Evolutionary conservation across 2,888 invertebrate species (phyloP).

Genomic region (Incurvaria masculella): DNA sequence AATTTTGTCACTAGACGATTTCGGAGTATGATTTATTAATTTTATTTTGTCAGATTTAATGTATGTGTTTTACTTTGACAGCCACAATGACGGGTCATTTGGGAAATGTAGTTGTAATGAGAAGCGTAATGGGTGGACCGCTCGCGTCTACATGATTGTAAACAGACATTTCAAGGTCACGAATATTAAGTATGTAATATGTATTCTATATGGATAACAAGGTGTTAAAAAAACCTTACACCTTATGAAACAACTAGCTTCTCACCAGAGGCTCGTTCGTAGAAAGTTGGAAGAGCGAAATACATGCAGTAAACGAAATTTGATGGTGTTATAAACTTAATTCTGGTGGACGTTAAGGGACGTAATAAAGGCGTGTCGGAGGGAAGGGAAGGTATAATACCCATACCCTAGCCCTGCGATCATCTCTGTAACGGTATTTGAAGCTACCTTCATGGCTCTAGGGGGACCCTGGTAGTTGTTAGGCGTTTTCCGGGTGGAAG

Average conservation of each 20-base stretch:
- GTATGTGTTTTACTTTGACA: slow-evolving; percentile 39
- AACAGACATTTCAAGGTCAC: no score
- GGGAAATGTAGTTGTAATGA: neutral
- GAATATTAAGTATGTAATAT: no score
- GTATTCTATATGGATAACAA: no score
- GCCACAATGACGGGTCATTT: slow-evolving; percentile 38
- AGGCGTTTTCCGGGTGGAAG: neutral
- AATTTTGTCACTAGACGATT: slow-evolving; percentile 48
- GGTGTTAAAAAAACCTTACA: no score
- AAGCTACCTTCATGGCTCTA: neutral
- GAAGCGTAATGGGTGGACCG: no score
- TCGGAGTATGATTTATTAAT: slow-evolving; percentile 48
- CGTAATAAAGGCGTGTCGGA: neutral
- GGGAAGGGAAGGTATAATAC: no score
- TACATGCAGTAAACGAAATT: neutral
- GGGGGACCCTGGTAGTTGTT: neutral
- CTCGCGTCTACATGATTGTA: no score
- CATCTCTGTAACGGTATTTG: neutral
- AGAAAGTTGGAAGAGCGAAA: no score
- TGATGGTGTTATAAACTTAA: neutral
- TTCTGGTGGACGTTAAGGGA: neutral
- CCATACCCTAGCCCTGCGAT: neutral
- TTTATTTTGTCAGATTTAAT: slow-evolving; percentile 25
- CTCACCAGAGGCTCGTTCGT: no score
- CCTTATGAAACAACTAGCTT: no score